These are phyloP conservation scores for Callithrix jacchus DNA, from an alignment of 2,113 vertebrate species.

Conservation along the genomic window DNA sequence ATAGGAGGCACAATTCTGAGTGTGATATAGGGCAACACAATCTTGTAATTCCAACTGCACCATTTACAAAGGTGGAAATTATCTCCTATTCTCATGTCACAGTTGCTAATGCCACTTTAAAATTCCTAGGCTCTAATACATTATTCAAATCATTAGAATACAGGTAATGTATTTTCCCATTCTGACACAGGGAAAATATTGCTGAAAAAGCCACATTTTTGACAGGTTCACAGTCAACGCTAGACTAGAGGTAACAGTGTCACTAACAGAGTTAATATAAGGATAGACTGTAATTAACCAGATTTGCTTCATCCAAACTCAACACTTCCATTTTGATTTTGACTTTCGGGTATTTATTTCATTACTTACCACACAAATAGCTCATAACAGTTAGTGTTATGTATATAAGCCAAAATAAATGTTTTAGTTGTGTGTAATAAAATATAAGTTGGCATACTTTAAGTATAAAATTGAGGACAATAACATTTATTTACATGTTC, in stretches of 20 bases:
- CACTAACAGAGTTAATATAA: not conserved
- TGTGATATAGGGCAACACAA: not conserved
- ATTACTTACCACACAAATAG: not conserved
- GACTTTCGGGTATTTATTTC: not conserved
- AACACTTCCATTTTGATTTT: not conserved
- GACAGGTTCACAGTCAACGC: not conserved
- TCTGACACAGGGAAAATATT: not conserved
- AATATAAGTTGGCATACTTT: not conserved
- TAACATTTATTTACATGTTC: not conserved
- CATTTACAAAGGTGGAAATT: not conserved
- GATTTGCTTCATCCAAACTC: not conserved
- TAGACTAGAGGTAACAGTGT: not conserved
- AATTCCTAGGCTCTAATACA: slow-evolving; percentile 7
- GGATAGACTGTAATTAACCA: not conserved
- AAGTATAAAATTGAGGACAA: not conserved
- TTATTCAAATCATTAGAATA: not conserved
- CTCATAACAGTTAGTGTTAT: not conserved
- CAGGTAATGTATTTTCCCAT: not conserved
- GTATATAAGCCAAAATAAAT: not conserved
- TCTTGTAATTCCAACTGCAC: not conserved
- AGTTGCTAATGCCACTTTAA: not conserved
- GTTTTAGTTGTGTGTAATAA: not conserved
- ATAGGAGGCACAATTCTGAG: not conserved
- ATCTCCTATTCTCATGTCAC: not conserved
- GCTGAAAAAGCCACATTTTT: not conserved